Evolutionary conservation across 1,140 invertebrate species (phyloP).

Genomic region (Asbolus verrucosus): DNA sequence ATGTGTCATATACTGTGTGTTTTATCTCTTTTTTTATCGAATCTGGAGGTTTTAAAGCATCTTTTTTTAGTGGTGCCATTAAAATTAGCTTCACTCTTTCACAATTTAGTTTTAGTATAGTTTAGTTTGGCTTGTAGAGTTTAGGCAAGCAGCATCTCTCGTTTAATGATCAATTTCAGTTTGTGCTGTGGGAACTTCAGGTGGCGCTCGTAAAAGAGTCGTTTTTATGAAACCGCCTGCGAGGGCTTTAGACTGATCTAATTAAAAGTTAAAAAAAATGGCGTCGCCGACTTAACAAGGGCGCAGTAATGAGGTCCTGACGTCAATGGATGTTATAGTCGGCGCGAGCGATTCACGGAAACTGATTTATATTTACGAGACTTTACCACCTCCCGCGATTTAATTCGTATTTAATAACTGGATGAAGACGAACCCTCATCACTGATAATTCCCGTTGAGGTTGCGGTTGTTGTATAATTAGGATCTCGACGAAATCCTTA

Average conservation of each 20-base stretch:
- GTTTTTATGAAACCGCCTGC: conserved; percentile 15
- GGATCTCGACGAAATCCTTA: no score
- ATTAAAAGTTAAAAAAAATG: conserved; percentile 14
- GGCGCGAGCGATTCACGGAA: no score
- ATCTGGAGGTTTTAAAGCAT: conserved; percentile 23
- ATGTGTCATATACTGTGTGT: conserved; percentile 25
- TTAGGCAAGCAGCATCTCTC: not conserved
- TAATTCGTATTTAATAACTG: no score
- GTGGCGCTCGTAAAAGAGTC: conserved; percentile 9
- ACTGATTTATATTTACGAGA: no score
- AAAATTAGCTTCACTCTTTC: conserved; percentile 29
- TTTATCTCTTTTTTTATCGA: conserved; percentile 5
- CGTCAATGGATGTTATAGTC: no score
- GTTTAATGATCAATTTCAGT: conserved; percentile 24
- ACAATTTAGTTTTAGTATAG: conserved; percentile 12
- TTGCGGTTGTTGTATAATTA: no score
- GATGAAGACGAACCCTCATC: no score
- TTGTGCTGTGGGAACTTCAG: conserved; percentile 1
- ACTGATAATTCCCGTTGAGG: no score
- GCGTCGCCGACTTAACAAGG: no score
- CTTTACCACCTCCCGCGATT: no score
- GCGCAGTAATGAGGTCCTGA: no score
- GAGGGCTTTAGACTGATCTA: conserved; percentile 20
- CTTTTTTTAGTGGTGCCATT: no score
- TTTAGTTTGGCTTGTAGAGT: conserved; percentile 24